Evolutionary conservation across 2,113 vertebrate genomes (phyloP).

Genomic region (Clarias batrachus): DNA sequence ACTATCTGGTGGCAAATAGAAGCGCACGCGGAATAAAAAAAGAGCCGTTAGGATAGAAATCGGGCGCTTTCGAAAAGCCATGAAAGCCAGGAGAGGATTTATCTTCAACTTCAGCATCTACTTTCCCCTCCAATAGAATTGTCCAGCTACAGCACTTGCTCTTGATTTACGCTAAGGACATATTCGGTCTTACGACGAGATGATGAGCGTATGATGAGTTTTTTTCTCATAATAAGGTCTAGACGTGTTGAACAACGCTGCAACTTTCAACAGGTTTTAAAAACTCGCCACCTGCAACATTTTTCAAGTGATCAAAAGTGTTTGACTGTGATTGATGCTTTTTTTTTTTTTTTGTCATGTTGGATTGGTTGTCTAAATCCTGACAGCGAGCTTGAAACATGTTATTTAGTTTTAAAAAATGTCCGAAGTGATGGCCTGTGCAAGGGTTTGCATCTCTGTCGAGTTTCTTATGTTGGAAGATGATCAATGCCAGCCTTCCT

Average conservation of each 20-base stretch:
- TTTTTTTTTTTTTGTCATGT: no score
- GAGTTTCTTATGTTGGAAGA: no score
- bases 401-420: no score
- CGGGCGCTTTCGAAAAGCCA: slow-evolving; percentile 63
- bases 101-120: slow-evolving; percentile 58
- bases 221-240: background rate
- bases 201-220: no score
- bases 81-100: slow-evolving; percentile 70
- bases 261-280: background rate
- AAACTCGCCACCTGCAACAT: background rate
- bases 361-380: no score
- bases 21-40: slow-evolving; percentile 54
- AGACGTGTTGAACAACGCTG: background rate
- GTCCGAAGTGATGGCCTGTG: no score
- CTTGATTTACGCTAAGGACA: background rate
- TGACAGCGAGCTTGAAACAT: no score
- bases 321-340: no score
- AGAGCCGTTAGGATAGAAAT: slow-evolving; percentile 69
- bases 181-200: background rate
- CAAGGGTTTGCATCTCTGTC: no score
- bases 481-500: no score
- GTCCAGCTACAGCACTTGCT: background rate
- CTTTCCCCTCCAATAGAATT: background rate
- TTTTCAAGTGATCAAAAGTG: background rate
- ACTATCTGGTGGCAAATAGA: slow-evolving; percentile 18